These are phyloP conservation scores for Trichonephila clavata DNA, from an alignment of 1,140 invertebrate genomes.

Conservation along the genomic window DNA sequence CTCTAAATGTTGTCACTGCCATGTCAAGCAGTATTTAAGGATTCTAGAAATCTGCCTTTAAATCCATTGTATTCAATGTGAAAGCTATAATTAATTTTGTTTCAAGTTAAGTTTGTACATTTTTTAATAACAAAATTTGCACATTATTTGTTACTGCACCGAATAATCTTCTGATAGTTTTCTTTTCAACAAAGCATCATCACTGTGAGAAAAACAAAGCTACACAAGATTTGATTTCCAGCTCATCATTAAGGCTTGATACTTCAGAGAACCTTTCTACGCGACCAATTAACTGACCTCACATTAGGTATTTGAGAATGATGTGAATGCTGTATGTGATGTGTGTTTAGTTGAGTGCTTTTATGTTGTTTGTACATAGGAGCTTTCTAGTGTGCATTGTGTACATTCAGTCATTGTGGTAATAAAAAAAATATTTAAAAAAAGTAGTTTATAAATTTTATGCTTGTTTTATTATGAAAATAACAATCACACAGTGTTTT, in stretches of 20 bases:
- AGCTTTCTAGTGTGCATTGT: slow-evolving; percentile 63
- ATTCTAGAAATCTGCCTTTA: no score
- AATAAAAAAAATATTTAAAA: slow-evolving; percentile 24
- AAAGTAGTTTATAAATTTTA: slow-evolving; percentile 59
- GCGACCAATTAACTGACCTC: slow-evolving; percentile 60
- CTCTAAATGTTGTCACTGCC: no score
- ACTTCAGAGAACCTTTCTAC: slow-evolving; percentile 2
- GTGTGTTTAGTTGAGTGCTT: slow-evolving; percentile 54
- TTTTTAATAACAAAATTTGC: no score
- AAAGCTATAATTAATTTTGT: no score
- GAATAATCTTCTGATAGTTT: not conserved
- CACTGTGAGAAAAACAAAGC: not conserved
- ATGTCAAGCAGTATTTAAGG: no score
- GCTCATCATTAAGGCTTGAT: slow-evolving; percentile 47
- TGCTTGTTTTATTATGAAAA: slow-evolving; percentile 55
- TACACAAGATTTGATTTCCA: not conserved
- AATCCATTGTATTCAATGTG: no score
- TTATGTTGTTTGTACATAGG: slow-evolving; percentile 70
- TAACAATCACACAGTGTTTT: slow-evolving; percentile 45
- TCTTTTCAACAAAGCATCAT: slow-evolving; percentile 2
- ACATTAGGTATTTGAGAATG: not conserved
- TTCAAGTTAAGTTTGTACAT: no score
- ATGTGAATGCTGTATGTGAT: slow-evolving; percentile 54
- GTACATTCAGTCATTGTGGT: slow-evolving; percentile 15
- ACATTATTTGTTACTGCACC: no score